Percentiles rank a stretch among this genome's conserved stretches.
phyloP scores from a whole-genome alignment of 2,797 vertebrate genomes.

The Macroramphosus scolopax region DNA sequence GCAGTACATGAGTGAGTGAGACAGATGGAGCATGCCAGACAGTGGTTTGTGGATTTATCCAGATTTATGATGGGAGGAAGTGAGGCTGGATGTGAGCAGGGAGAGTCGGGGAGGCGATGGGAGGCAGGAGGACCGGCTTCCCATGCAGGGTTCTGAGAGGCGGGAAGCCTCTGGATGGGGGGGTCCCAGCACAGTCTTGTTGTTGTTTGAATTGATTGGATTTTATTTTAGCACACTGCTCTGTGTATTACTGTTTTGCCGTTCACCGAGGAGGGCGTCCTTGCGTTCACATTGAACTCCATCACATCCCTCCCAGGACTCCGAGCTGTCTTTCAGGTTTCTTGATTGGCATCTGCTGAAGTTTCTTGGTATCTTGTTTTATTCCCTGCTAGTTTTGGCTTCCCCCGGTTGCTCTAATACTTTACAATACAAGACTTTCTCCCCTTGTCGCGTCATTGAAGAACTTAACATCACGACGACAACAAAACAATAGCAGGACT shows the following conservation, averaged over 20 bases:
- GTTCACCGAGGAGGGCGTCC: constrained; percentile 58
- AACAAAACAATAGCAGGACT: constrained; percentile 45
- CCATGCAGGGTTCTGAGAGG: constrained; percentile 54
- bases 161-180: constrained; percentile 46
- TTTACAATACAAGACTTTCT: constrained; percentile 34
- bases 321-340: constrained; percentile 65
- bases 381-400: constrained; percentile 41
- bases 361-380: constrained; percentile 42
- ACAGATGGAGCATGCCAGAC: constrained; percentile 80
- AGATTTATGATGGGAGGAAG: constrained; percentile 81
- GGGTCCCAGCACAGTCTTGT: constrained; percentile 55
- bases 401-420: constrained; percentile 39
- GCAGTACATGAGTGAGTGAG: constrained; percentile 76
- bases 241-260: constrained; percentile 62
- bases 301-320: constrained; percentile 66
- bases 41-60: constrained; percentile 81
- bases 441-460: constrained; percentile 47
- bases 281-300: constrained; percentile 80
- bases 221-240: constrained; percentile 63
- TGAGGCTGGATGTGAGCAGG: constrained; percentile 62
- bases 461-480: constrained; percentile 43
- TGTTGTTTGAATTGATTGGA: constrained; percentile 68
- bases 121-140: constrained; percentile 52
- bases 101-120: constrained; percentile 24
- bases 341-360: constrained; percentile 73